Evolutionary conservation across 2,888 invertebrate species (phyloP).

Genomic region (Pyrrhosoma nymphula): DNA sequence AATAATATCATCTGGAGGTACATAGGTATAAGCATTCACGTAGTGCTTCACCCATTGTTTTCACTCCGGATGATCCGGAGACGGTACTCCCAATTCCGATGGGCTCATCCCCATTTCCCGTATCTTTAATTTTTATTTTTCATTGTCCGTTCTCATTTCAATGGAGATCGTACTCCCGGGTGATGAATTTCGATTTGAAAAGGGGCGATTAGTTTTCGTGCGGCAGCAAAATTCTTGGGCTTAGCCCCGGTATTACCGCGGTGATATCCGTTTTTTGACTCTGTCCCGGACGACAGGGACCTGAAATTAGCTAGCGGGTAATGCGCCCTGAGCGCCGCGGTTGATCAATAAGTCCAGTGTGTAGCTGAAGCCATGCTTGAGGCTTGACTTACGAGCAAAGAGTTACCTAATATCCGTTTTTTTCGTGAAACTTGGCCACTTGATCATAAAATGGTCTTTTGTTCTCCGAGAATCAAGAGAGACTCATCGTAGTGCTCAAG

Average conservation of each 20-base stretch:
- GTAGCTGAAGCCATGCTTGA: neutral
- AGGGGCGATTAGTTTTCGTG: neutral
- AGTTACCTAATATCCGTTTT: neutral
- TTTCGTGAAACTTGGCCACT: neutral
- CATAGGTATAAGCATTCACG: neutral
- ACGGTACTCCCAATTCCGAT: neutral
- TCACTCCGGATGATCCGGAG: neutral
- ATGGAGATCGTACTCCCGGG: neutral
- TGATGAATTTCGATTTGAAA: constrained; percentile 31
- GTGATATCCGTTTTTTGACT: neutral
- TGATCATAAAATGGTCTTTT: neutral
- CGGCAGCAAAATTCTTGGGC: neutral
- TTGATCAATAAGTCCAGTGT: neutral
- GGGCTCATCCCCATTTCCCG: neutral
- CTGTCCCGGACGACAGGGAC: neutral
- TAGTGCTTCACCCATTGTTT: neutral
- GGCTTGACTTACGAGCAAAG: neutral
- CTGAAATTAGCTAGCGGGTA: neutral
- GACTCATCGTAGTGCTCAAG: too few relatives aligned
- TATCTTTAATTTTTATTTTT: neutral
- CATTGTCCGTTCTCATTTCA: neutral
- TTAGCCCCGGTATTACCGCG: neutral
- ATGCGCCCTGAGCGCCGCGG: neutral
- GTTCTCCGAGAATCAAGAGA: neutral
- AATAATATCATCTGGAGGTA: neutral